Evolutionary conservation across 1,140 invertebrate genomes (phyloP).

Genomic region (Drosophila serrata): DNA sequence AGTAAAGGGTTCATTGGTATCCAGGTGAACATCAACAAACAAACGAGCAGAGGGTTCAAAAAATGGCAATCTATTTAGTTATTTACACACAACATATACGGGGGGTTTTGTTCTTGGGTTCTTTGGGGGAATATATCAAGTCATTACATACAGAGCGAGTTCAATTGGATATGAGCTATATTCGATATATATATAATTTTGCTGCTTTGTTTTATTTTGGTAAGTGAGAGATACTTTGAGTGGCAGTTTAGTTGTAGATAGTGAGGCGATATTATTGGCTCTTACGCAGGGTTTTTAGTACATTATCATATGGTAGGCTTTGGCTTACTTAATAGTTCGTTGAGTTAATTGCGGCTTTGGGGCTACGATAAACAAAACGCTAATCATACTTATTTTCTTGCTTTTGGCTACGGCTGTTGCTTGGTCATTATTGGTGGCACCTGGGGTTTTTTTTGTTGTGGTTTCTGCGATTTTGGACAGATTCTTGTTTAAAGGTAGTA

Average conservation of each 20-base stretch:
- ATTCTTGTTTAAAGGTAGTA: conserved; percentile 85
- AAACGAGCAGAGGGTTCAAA: conserved; percentile 55
- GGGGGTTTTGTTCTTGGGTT: neutral
- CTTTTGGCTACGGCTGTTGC: conserved; percentile 22
- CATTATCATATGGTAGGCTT: conserved; percentile 38
- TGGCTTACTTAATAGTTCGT: conserved; percentile 47
- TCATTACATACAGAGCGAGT: conserved; percentile 79
- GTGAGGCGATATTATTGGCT: conserved; percentile 72
- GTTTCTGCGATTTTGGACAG: conserved; percentile 81
- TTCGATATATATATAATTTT: conserved; percentile 59
- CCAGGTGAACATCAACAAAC: conserved; percentile 52
- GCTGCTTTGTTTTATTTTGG: conserved; percentile 50
- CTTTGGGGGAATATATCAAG: conserved; percentile 18
- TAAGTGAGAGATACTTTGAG: conserved; percentile 76
- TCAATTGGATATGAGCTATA: conserved; percentile 82
- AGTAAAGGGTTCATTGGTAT: conserved; percentile 34
- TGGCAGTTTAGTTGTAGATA: conserved; percentile 69
- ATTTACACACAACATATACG: conserved; percentile 57
- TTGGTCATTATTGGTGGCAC: conserved; percentile 22
- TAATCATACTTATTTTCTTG: conserved; percentile 66
- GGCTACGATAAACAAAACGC: conserved; percentile 55
- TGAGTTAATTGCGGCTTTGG: conserved; percentile 52
- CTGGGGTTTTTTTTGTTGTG: conserved; percentile 28
- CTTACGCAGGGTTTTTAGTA: conserved; percentile 55
- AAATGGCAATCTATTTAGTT: conserved; percentile 44